Evolutionary conservation across 64 coral and sea anemone species (phyloP).

Genomic region (Pachyseris speciosa): DNA sequence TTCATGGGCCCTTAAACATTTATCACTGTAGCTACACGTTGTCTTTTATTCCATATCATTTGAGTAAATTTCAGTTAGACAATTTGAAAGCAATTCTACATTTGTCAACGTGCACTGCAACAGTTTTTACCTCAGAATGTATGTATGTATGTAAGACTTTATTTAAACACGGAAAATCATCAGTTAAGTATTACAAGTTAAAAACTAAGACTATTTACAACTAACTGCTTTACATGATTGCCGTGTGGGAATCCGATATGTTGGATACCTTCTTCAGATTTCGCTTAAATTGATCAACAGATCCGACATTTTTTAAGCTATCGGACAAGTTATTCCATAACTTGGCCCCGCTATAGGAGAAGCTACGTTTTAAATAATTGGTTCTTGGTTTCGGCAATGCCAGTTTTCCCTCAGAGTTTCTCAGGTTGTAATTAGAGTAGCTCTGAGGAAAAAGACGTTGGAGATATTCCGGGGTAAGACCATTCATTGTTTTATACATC

Average conservation of each 20-base stretch:
- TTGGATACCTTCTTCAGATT: not conserved
- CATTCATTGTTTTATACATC: constrained; percentile 41
- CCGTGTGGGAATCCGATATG: not conserved
- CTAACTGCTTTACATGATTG: too few species aligned
- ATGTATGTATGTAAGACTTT: too few species aligned
- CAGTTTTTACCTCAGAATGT: too few species aligned
- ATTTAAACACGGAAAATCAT: too few species aligned
- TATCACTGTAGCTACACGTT: too few species aligned
- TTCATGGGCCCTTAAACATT: too few species aligned
- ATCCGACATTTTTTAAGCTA: not conserved
- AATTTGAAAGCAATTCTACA: too few species aligned
- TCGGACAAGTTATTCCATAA: constrained; percentile 8
- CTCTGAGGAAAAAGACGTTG: constrained; percentile 10
- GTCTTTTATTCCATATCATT: too few species aligned
- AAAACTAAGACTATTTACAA: too few species aligned
- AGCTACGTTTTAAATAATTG: constrained; percentile 15
- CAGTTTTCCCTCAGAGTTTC: constrained; percentile 16
- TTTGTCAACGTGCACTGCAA: too few species aligned
- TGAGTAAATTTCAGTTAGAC: too few species aligned
- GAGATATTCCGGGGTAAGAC: constrained; percentile 5
- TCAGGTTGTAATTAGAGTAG: not conserved
- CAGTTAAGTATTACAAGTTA: too few species aligned
- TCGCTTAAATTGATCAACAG: not conserved
- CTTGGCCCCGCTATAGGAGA: constrained; percentile 9
- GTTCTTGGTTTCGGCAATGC: constrained; percentile 20